Conservation (phyloP, 30 jellyfish, hydroid and myxozoan genomes). For the Aurelia sp. region DNA sequence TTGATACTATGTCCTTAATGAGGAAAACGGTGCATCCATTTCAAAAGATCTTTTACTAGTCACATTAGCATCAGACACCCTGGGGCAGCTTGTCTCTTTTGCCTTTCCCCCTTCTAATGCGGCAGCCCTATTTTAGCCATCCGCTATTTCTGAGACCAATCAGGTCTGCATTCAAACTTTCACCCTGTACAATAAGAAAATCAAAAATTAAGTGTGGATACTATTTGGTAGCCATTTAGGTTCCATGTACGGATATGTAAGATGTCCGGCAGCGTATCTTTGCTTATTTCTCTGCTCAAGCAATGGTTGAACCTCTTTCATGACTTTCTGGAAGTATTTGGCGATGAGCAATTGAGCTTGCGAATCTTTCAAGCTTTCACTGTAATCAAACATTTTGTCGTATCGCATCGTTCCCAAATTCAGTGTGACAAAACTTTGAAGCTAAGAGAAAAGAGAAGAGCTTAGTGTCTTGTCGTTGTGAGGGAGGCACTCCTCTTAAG, state of each 20-base stretch:
- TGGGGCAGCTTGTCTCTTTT: too few relatives aligned
- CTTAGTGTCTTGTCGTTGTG: neutral
- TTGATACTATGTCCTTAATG: too few relatives aligned
- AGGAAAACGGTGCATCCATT: too few relatives aligned
- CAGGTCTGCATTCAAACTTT: too few relatives aligned
- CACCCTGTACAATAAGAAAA: too few relatives aligned
- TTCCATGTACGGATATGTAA: slow-evolving; percentile 88
- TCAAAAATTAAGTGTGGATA: slow-evolving; percentile 68
- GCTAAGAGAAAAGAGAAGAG: slow-evolving; percentile 35
- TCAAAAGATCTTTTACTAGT: too few relatives aligned
- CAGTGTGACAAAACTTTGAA: slow-evolving; percentile 74
- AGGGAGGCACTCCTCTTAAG: too few relatives aligned
- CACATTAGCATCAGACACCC: too few relatives aligned
- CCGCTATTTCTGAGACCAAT: too few relatives aligned
- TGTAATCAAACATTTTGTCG: slow-evolving; percentile 83
- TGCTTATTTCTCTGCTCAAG: slow-evolving; percentile 49
- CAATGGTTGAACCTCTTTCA: slow-evolving; percentile 66
- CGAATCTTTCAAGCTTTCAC: slow-evolving; percentile 53
- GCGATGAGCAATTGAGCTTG: slow-evolving; percentile 52
- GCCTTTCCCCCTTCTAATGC: too few relatives aligned
- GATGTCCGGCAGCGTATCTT: slow-evolving; percentile 69
- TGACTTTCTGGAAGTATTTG: slow-evolving; percentile 52
- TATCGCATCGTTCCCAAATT: slow-evolving; percentile 79
- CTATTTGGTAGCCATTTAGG: slow-evolving; percentile 94
- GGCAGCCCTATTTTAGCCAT: too few relatives aligned